Percentiles rank a stretch among this genome's conserved stretches.
Evolutionary conservation across 1,140 invertebrate species (phyloP).

Genomic region (Eubasilissa regina): DNA sequence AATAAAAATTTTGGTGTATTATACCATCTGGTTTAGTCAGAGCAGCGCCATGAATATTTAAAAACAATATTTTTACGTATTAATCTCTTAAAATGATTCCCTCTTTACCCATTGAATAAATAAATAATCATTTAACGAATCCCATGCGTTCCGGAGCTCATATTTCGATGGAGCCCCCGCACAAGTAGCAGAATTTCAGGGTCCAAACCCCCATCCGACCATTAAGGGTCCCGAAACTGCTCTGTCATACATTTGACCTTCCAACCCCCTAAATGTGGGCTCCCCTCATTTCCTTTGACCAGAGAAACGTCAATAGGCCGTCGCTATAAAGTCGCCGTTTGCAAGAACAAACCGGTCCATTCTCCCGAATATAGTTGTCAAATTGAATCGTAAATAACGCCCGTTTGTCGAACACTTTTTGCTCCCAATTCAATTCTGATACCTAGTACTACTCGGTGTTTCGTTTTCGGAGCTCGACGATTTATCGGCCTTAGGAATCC

Average conservation of each 20-base stretch:
- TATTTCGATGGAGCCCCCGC: no score
- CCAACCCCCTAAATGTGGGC: constrained; percentile 14
- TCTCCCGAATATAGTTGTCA: constrained; percentile 32
- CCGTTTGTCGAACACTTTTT: constrained; percentile 43
- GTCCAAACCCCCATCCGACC: constrained; percentile 17
- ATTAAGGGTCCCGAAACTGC: constrained; percentile 27
- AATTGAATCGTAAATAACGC: constrained; percentile 42
- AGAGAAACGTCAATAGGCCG: constrained; percentile 31
- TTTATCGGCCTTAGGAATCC: no score
- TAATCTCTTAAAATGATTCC: no score
- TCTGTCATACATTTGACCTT: constrained; percentile 29
- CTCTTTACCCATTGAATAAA: no score
- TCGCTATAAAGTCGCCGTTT: constrained; percentile 41
- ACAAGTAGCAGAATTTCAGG: neutral
- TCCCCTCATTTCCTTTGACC: constrained; percentile 41
- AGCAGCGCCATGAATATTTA: no score
- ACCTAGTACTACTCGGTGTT: neutral
- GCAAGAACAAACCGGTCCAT: constrained; percentile 22
- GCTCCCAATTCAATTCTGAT: constrained; percentile 4
- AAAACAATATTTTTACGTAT: no score
- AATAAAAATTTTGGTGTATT: no score
- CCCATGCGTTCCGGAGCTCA: no score
- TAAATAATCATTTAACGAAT: no score
- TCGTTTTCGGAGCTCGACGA: no score
- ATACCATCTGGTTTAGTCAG: no score